Base-by-base conservation (phyloP, 1,140 invertebrate species). In the Drosophila fuyamai region DNA sequence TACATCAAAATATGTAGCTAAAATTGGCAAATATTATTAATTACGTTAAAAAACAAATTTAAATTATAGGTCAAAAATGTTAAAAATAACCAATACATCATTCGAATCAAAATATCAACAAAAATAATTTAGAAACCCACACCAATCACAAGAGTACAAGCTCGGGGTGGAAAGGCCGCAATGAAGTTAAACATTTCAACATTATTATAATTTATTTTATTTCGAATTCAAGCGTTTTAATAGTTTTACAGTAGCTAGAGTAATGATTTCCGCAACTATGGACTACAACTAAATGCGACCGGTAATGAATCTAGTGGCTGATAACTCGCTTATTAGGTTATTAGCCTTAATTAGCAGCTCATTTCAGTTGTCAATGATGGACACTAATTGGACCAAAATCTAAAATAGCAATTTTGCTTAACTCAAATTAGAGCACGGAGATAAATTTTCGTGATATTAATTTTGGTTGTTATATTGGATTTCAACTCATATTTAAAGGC, bases 261-360 rank as follows among this genome's bases (percentile, higher is more conserved):
- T 43, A 60, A 63, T 63, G 60, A 63, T 60, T 63, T 63, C 16
- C 38, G 36, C 60, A 18, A 32, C 57, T 62, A 41, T 60, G 12
- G 18, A 35, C 44, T 66, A 18, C 27, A 40, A 32, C 35, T 32
- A 16, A 66, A 66, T 66, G 44, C 36, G 29, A 32, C 10, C 18
- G 38, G 53, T 72, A 71, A 71, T 71, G 67, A 71, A 58, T 71
- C 66, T 16, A 14, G 8, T 57, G 44, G 66, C n/a, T 50, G 53
- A 71, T 71, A 72, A 71, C 67, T 71, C 66, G 53, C 61, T 53
- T 68, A 68, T 66, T 65, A 60, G 29, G 51, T 70, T 71, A 71
- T 71, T 72, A 58, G 68, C 66, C 43, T 8, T 38, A 71, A 71
- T 71, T 71, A 72, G 67, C 53, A 44, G 66, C 71, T 71, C 53